Conservation (phyloP, 1,140 invertebrate species). For the Maniola jurtina region DNA sequence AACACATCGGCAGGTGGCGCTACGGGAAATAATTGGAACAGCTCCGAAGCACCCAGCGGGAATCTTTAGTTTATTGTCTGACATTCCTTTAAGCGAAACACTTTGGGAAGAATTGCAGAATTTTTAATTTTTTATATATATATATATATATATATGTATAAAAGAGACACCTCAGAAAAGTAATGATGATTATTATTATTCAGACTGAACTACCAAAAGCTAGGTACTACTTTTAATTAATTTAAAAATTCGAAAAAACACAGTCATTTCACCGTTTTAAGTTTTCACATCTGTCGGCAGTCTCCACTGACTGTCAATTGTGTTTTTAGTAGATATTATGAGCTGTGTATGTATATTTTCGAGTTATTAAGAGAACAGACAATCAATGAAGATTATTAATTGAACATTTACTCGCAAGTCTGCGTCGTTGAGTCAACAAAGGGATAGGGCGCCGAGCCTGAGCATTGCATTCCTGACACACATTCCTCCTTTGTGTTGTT, state of each 20-base stretch:
- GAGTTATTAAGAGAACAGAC: not conserved
- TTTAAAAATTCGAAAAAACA: no score
- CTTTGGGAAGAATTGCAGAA: not conserved
- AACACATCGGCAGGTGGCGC: slow-evolving; percentile 52
- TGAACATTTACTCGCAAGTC: not conserved
- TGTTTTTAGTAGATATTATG: no score
- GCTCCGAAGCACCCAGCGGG: not conserved
- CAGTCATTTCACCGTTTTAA: no score
- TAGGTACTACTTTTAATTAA: no score
- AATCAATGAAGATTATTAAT: not conserved
- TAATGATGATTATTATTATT: no score
- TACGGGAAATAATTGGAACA: slow-evolving; percentile 59
- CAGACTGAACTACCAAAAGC: no score
- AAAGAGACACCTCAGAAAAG: no score
- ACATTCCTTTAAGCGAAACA: not conserved
- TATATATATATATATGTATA: no score
- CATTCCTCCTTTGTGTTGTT: slow-evolving; percentile 17
- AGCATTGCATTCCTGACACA: slow-evolving; percentile 17
- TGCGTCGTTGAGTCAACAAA: slow-evolving; percentile 11
- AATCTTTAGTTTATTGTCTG: slow-evolving; percentile 4
- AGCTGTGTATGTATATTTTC: no score
- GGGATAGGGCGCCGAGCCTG: not conserved
- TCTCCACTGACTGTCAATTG: no score
- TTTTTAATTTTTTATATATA: no score
- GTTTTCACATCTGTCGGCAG: no score